Evolutionary conservation across 2,113 vertebrate genomes (phyloP), one percentile per base, ranked within the genome.

Genomic region (Pandion haliaetus): DNA sequence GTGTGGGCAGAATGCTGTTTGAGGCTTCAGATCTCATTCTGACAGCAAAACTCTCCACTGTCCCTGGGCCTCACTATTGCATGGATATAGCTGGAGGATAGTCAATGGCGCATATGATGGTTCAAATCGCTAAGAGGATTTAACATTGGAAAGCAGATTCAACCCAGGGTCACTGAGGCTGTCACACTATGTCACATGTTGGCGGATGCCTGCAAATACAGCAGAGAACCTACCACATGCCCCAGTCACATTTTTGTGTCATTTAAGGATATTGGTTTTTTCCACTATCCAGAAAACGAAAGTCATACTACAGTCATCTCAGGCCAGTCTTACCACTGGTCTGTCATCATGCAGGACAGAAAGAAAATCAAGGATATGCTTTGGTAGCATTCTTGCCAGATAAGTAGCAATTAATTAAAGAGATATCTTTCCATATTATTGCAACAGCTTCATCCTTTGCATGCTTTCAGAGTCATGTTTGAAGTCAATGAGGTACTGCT

Each of bases 81-180:
- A 18, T n/a, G 34, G 65, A 23, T 93, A 8, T 24, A 63, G n/a
- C 24, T 61, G 58, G 44, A 80, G 23, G n/a, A 69, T 24, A 23
- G 34, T 86, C 34, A 49, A 0, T 49, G 31, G 42, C 1, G 0
- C 21, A 3, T 36, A 42, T 1, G 6, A 31, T 74, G n/a, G 62
- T 82, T 86, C 79, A 63, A 50, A 86, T 80, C 0, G 0, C 62
- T 90, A 47, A 50, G 31, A 82, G 67, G 66, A 57, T 94, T 94
- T 86, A 83, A 81, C 59, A 26, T 9, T 49, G 18, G 47, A 88
- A 82, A 52, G 50, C 44, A 92, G 70, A 80, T 77, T 83, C n/a
- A 73, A 42, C 82, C 47, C 79, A 85, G 81, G 63, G 67, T 76
- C 40, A 52, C 49, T 1, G 19, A 80, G 71, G 13, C 58, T 83